phyloP scores from a whole-genome alignment of 2,797 vertebrate genomes.

The Sebastes glaucus region DNA sequence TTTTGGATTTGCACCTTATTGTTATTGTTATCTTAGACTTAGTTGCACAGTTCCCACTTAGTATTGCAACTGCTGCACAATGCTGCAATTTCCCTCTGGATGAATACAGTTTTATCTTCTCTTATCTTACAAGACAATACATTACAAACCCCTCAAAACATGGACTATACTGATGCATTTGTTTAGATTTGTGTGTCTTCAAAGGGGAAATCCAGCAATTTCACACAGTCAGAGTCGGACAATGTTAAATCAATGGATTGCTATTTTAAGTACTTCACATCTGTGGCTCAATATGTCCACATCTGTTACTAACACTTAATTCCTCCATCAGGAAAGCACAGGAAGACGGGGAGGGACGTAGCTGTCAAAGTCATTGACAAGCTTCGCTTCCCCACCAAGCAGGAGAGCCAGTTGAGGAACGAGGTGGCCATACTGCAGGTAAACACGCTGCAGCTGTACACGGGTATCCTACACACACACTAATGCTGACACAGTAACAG shows the following conservation, averaged over 20 bases:
- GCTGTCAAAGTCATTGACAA: constrained; percentile 95
- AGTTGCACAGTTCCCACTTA: not conserved
- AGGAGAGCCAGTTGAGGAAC: constrained; percentile 92
- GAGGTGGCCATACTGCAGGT: constrained; percentile 96
- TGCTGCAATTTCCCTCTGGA: not conserved
- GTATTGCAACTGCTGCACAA: not conserved
- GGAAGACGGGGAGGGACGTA: constrained; percentile 91
- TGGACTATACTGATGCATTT: not conserved
- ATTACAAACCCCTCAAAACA: not conserved
- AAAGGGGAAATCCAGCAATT: not conserved
- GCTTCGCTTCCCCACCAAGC: constrained; percentile 92
- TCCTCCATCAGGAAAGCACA: constrained; percentile 87
- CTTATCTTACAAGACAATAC: not conserved
- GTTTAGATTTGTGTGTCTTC: not conserved
- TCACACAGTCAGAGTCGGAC: not conserved
- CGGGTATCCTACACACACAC: no score
- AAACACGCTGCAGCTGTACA: constrained; percentile 9
- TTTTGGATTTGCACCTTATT: not conserved
- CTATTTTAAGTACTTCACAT: not conserved
- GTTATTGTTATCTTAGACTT: not conserved
- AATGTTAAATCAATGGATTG: not conserved
- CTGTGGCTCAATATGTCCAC: not conserved
- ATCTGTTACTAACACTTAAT: not conserved
- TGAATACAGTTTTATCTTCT: not conserved
- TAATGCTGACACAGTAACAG: not conserved